These are phyloP conservation scores for Diuraphis noxia DNA, from an alignment of 1,140 invertebrate species.

Conservation along the genomic window DNA sequence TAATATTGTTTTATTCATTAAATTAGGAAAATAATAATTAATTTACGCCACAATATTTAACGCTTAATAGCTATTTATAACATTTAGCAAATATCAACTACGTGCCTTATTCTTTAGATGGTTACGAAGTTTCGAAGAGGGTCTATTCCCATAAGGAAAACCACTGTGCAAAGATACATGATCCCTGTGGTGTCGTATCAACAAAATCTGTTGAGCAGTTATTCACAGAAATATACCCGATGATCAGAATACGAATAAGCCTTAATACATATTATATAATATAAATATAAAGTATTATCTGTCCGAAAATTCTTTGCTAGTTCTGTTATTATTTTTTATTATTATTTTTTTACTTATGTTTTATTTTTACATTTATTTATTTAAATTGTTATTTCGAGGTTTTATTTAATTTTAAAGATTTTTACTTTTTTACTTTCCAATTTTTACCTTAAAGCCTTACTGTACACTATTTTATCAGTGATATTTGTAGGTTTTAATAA, in stretches of 20 bases:
- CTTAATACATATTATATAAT: neutral
- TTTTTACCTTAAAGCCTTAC: no score
- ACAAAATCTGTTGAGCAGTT: slow-evolving; percentile 45
- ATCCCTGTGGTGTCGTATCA: slow-evolving; percentile 49
- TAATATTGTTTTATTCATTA: neutral
- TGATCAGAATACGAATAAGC: slow-evolving; percentile 34
- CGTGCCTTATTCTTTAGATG: slow-evolving; percentile 22
- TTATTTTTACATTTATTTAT: no score
- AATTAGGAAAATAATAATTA: neutral
- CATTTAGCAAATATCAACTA: neutral
- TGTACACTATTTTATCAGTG: no score
- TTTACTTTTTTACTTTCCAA: no score
- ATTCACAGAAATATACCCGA: slow-evolving; percentile 32
- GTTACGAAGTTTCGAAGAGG: slow-evolving; percentile 44
- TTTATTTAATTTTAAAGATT: no score
- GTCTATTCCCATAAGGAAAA: neutral
- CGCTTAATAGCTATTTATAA: slow-evolving; percentile 16
- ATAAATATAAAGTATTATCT: neutral
- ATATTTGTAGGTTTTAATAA: no score
- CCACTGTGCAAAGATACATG: slow-evolving; percentile 20
- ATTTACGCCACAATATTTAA: neutral
- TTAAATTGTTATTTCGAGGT: no score
- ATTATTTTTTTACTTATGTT: no score
- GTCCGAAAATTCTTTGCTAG: no score
- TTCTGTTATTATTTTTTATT: no score